Conservation (phyloP, 2,113 vertebrate species). For the Petrocephalus microphthalmus region DNA sequence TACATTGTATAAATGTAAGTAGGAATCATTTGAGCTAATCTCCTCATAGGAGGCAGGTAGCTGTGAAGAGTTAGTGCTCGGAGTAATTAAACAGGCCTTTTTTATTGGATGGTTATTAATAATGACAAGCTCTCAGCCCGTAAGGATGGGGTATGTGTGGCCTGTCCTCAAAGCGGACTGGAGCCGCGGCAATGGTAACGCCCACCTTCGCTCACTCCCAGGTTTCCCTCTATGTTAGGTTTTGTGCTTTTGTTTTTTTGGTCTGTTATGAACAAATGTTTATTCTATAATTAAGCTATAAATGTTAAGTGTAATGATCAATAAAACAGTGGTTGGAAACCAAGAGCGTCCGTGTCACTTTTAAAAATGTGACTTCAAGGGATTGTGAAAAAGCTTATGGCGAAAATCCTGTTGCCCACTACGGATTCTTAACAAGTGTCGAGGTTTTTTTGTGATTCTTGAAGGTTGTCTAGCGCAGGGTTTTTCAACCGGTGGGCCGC, state of each 20-base stretch:
- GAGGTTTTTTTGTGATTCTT: not conserved
- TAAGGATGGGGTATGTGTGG: not conserved
- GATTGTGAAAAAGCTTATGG: not conserved
- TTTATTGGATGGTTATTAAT: not conserved
- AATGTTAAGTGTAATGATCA: slow-evolving; percentile 46
- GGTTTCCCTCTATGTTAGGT: slow-evolving; percentile 13
- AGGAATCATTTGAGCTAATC: not conserved
- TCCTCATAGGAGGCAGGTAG: not conserved
- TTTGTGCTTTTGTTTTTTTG: slow-evolving; percentile 31
- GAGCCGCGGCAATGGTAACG: not conserved
- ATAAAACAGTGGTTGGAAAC: slow-evolving; percentile 28
- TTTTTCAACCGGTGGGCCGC: not conserved
- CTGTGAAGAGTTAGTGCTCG: not conserved
- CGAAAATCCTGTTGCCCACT: not conserved
- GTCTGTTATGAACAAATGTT: slow-evolving; percentile 37
- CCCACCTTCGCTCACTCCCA: slow-evolving; percentile 10
- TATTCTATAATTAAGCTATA: slow-evolving; percentile 40
- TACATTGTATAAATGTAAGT: not conserved
- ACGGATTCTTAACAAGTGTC: not conserved
- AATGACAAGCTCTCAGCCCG: not conserved
- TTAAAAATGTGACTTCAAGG: not conserved
- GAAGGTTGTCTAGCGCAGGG: not conserved
- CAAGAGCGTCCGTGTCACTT: not conserved
- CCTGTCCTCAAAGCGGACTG: not conserved
- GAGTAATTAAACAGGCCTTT: not conserved